These are phyloP conservation scores for Taxidea taxus DNA, from an alignment of 2,113 vertebrate species.

Conservation along the genomic window DNA sequence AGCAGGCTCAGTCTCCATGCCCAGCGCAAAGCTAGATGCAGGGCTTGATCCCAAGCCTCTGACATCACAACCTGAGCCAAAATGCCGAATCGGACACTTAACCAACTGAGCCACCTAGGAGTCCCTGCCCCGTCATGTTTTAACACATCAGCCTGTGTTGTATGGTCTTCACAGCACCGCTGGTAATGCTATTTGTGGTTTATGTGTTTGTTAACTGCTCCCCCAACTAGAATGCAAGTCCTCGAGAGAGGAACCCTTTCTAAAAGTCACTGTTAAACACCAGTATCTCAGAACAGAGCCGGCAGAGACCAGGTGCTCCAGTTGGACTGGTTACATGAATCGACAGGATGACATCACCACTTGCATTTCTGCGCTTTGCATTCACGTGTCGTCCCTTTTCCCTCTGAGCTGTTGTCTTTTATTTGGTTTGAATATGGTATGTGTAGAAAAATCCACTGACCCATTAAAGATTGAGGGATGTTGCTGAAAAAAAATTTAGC, in stretches of 20 bases:
- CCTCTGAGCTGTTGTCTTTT: accelerated
- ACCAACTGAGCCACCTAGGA: too few relatives aligned
- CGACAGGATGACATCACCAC: accelerated
- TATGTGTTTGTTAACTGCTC: neutral
- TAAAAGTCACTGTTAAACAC: neutral
- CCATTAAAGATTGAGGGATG: neutral
- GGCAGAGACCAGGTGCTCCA: neutral
- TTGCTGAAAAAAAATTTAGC: neutral
- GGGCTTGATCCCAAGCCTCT: too few relatives aligned
- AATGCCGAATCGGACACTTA: too few relatives aligned
- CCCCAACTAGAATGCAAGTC: neutral
- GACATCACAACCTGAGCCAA: too few relatives aligned
- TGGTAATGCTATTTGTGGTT: neutral
- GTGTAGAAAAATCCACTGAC: too few relatives aligned
- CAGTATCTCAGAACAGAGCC: neutral
- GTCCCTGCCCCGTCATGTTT: neutral
- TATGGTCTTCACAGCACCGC: neutral
- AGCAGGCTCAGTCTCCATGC: too few relatives aligned
- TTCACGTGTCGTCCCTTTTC: neutral
- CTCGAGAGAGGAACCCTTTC: neutral
- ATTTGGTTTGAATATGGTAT: neutral
- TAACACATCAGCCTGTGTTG: neutral
- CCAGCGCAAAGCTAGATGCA: too few relatives aligned
- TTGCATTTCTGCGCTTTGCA: neutral
- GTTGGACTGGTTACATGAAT: neutral